A percentile compares a stretch with the other conserved stretches of the same genome.
Evolutionary conservation across 1,140 invertebrate species (phyloP).

Genomic region (Mizuhopecten yessoensis): DNA sequence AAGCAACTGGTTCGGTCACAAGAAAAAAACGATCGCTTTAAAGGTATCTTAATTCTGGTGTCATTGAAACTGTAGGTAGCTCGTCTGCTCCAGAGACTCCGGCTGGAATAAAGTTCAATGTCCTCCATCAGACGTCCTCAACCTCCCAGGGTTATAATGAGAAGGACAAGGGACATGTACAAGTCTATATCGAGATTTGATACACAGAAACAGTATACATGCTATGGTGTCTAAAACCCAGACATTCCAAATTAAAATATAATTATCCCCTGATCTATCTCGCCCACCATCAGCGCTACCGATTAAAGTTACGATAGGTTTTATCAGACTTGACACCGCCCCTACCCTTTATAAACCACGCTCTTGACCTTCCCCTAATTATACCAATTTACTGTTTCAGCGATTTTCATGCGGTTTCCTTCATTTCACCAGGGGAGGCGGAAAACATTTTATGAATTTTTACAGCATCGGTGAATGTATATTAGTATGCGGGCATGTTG

Average conservation of each 20-base stretch:
- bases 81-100: too few relatives aligned
- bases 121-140: too few relatives aligned
- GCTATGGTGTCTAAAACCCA: not conserved
- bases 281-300: not conserved
- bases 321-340: not conserved
- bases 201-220: too few relatives aligned
- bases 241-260: not conserved
- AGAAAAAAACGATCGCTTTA: too few relatives aligned
- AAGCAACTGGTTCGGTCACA: too few relatives aligned
- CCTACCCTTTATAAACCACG: not conserved
- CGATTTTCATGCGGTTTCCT: not conserved
- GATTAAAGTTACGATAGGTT: not conserved
- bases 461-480: not conserved
- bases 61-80: too few relatives aligned
- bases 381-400: not conserved
- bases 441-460: conserved; percentile 18
- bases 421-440: not conserved
- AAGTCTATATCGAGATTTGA: too few relatives aligned
- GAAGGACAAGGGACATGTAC: too few relatives aligned
- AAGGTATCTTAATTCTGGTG: too few relatives aligned
- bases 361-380: conserved; percentile 5
- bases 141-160: too few relatives aligned
- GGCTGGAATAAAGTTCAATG: too few relatives aligned
- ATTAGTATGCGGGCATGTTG: not conserved
- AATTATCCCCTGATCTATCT: not conserved